Evolutionary conservation across 2,888 invertebrate genomes (phyloP).

Genomic region (Clanis bilineata): DNA sequence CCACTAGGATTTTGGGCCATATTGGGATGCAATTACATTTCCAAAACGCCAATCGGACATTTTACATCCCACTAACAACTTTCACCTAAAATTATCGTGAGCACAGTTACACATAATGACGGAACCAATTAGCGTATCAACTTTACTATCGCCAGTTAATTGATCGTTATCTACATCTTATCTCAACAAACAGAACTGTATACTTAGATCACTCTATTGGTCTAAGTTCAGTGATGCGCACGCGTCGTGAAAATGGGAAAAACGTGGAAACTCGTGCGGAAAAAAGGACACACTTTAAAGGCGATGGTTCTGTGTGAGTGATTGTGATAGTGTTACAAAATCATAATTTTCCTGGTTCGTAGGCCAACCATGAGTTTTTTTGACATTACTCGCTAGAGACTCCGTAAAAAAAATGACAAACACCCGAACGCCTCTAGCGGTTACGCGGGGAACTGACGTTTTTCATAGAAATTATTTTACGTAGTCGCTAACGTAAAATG

Average conservation of each 20-base stretch:
- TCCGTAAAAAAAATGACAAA: no score
- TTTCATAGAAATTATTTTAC: no score
- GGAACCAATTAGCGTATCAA: constrained; percentile 19
- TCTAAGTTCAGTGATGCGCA: constrained; percentile 18
- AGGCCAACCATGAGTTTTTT: no score
- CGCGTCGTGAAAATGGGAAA: constrained; percentile 33
- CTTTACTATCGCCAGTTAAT: background rate
- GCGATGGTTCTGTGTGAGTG: constrained; percentile 57
- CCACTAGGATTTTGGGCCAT: no score
- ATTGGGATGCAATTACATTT: no score
- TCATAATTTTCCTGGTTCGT: no score
- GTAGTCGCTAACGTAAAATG: no score
- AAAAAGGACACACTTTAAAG: constrained; percentile 34
- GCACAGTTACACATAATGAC: constrained; percentile 17
- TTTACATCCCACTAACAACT: no score
- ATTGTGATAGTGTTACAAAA: background rate
- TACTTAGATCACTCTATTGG: constrained; percentile 5
- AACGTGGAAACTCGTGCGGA: constrained; percentile 53
- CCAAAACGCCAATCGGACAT: no score
- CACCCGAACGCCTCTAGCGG: no score
- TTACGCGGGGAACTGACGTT: no score
- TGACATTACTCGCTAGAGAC: no score
- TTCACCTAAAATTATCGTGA: background rate
- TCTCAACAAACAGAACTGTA: background rate
- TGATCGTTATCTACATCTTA: background rate